Evolutionary conservation across 2,888 invertebrate genomes (phyloP).

Genomic region (Caenorhabditis zanzibari): DNA sequence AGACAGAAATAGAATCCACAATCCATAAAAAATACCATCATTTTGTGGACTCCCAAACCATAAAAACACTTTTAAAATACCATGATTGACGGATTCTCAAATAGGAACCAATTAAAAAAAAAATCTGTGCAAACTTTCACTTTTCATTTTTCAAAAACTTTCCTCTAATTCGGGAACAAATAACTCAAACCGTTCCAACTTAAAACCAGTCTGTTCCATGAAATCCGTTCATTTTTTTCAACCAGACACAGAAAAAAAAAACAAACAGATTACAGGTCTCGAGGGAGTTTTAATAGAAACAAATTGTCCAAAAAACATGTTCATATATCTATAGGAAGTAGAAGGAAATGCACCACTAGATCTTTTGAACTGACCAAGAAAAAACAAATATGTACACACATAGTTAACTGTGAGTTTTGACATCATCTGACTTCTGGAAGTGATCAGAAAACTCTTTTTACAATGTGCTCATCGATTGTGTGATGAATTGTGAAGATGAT

Average conservation of each 20-base stretch:
- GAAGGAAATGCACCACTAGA: background rate
- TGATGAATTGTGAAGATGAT: slow-evolving; percentile 21
- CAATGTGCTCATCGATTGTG: slow-evolving; percentile 34
- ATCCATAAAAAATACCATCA: too few relatives aligned
- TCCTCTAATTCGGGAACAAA: background rate
- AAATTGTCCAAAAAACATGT: background rate
- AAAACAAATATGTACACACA: slow-evolving; percentile 21
- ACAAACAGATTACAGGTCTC: background rate
- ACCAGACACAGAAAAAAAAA: background rate
- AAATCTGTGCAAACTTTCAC: background rate
- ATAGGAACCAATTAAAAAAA: too few relatives aligned
- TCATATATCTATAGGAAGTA: background rate
- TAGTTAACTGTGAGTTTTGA: slow-evolving; percentile 1
- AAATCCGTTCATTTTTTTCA: background rate
- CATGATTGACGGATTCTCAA: too few relatives aligned
- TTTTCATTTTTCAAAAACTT: background rate
- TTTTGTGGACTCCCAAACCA: too few relatives aligned
- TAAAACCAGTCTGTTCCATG: background rate
- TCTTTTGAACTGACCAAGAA: slow-evolving; percentile 23
- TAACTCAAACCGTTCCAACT: background rate
- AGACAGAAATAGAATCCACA: too few relatives aligned
- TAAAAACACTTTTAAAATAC: too few relatives aligned
- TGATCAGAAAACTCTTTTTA: slow-evolving; percentile 29
- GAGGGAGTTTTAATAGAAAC: slow-evolving; percentile 1
- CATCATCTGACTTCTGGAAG: slow-evolving; percentile 33